phyloP scores from a whole-genome alignment of 1,140 invertebrate species.

The Papilio xuthus region DNA sequence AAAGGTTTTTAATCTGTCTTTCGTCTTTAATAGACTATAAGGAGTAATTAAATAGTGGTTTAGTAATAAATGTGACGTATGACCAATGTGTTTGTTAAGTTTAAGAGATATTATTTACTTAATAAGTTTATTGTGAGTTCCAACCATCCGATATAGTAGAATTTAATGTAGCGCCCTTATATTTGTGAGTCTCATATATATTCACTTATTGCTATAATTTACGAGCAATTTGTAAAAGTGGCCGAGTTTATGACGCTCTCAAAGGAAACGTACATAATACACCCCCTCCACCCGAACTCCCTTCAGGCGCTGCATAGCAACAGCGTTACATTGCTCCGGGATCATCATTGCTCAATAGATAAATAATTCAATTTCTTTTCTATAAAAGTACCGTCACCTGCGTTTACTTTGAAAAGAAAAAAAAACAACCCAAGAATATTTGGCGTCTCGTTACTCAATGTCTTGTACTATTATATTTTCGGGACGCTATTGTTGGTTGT shows the following conservation, averaged over 20 bases:
- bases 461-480: conserved; percentile 60
- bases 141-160: background rate
- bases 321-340: conserved; percentile 58
- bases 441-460: conserved; percentile 72
- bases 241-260: conserved; percentile 49
- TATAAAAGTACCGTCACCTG: conserved; percentile 72
- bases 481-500: conserved; percentile 59
- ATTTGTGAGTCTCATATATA: conserved; percentile 49
- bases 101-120: background rate
- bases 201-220: conserved; percentile 63
- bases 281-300: background rate
- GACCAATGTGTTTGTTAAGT: background rate
- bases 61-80: background rate
- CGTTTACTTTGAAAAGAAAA: conserved; percentile 58
- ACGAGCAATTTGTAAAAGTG: conserved; percentile 72
- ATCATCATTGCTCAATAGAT: conserved; percentile 63
- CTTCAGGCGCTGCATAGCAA: conserved; percentile 49
- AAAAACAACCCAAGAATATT: conserved; percentile 62
- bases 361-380: conserved; percentile 76
- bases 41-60: background rate
- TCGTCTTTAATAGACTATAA: background rate
- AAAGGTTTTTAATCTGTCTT: too few relatives aligned
- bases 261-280: conserved; percentile 25
- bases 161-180: conserved; percentile 35
- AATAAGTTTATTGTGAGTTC: conserved; percentile 4